Evolutionary conservation across 2,113 vertebrate species (phyloP).

Genomic region (Notarius quadriscutis): DNA sequence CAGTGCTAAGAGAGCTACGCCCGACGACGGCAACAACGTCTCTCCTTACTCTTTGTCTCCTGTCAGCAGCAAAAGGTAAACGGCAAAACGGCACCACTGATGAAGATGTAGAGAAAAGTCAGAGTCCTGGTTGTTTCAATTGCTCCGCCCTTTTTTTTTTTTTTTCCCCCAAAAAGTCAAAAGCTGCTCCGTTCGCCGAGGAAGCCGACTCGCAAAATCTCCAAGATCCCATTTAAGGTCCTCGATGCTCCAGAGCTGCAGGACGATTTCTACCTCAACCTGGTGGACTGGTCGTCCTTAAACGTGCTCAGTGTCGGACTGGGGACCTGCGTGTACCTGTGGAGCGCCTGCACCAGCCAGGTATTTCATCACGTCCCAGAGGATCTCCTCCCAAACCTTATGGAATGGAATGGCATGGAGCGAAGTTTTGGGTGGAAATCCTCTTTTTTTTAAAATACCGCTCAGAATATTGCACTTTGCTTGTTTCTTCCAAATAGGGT

Average conservation of each 20-base stretch:
- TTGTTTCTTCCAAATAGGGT: not conserved
- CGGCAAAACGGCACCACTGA: not conserved
- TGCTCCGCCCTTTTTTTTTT: not conserved
- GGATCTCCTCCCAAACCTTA: not conserved
- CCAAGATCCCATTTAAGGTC: constrained; percentile 98
- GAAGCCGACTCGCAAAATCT: constrained; percentile 97
- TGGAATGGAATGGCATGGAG: no score
- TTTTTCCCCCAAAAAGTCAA: constrained; percentile 72
- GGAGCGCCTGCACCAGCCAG: constrained; percentile 99
- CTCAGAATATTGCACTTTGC: not conserved
- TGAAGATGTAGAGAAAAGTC: not conserved
- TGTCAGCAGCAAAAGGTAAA: constrained; percentile 98
- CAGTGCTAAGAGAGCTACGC: constrained; percentile 88
- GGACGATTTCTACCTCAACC: constrained; percentile 97
- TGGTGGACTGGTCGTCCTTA: constrained; percentile 98
- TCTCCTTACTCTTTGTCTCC: constrained; percentile 96
- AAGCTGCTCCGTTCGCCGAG: constrained; percentile 92
- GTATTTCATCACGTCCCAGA: constrained; percentile 61
- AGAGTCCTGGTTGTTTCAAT: not conserved
- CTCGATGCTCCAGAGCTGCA: constrained; percentile 95
- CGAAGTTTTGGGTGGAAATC: no score
- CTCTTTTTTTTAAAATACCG: not conserved
- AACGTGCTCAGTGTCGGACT: constrained; percentile 96
- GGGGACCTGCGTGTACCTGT: constrained; percentile 96
- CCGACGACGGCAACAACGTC: constrained; percentile 92